These are phyloP conservation scores for Nycteola revayana DNA, from an alignment of 2,888 invertebrate genomes.

Conservation along the genomic window DNA sequence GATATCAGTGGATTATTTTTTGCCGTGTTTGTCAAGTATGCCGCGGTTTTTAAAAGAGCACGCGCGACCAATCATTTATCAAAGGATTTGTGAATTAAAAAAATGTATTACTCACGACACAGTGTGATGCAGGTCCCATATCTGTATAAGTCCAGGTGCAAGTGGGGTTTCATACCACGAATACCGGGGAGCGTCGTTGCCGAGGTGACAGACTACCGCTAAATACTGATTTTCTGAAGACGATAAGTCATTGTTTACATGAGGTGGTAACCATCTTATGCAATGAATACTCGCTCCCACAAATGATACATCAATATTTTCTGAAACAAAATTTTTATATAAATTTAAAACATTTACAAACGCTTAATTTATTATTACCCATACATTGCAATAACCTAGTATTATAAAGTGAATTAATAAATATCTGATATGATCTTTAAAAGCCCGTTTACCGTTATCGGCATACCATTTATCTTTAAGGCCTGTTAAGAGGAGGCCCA, in stretches of 20 bases:
- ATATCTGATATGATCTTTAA: background rate
- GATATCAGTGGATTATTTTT: too few species aligned
- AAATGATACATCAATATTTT: constrained; percentile 42
- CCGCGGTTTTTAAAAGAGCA: too few species aligned
- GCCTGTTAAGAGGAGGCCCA: background rate
- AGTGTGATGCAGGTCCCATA: constrained; percentile 84
- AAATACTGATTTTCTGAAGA: constrained; percentile 68
- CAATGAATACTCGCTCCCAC: constrained; percentile 83
- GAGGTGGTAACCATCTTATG: constrained; percentile 77
- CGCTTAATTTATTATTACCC: too few species aligned
- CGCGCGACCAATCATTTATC: too few species aligned
- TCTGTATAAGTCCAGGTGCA: constrained; percentile 83
- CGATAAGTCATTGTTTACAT: constrained; percentile 15
- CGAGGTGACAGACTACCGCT: constrained; percentile 79
- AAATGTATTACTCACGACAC: constrained; percentile 53
- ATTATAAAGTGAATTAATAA: too few species aligned
- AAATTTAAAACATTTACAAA: too few species aligned
- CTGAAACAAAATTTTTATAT: too few species aligned
- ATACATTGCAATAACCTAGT: too few species aligned
- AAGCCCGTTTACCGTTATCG: background rate
- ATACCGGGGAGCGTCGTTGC: constrained; percentile 74
- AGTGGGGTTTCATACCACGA: constrained; percentile 49
- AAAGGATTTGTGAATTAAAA: too few species aligned
- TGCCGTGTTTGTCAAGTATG: too few species aligned
- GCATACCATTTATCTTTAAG: background rate